A percentile compares a stretch with the other conserved stretches of the same genome.
Evolutionary conservation across 2,113 vertebrate species (phyloP).

Genomic region (Spizaetus ornatus): DNA sequence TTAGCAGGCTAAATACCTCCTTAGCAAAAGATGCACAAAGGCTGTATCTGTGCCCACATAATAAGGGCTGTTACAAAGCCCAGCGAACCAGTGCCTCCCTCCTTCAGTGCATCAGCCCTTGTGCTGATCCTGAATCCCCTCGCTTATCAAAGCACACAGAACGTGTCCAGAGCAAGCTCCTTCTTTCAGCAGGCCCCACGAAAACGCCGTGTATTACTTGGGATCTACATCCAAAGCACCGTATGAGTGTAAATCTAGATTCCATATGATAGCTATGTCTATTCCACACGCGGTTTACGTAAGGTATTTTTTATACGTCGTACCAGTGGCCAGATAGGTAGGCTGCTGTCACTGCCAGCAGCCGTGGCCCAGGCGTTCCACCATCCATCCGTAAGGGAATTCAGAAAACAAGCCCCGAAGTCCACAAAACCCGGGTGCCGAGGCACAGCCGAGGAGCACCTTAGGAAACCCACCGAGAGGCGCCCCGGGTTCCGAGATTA

Average conservation of each 20-base stretch:
- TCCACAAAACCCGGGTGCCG: rapidly evolving
- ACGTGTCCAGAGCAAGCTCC: not conserved
- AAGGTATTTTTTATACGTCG: rapidly evolving
- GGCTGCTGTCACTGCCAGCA: not conserved
- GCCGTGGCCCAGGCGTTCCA: not conserved
- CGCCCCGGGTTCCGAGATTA: not conserved
- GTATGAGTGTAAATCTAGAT: rapidly evolving
- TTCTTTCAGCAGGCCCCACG: not conserved
- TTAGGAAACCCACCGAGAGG: not conserved
- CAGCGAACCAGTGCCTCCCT: not conserved
- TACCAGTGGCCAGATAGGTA: rapidly evolving
- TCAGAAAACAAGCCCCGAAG: rapidly evolving
- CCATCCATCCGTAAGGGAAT: not conserved
- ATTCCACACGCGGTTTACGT: rapidly evolving
- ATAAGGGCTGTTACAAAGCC: not conserved
- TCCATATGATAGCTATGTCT: rapidly evolving
- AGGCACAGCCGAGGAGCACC: not conserved
- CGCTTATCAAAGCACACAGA: not conserved
- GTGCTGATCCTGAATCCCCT: not conserved
- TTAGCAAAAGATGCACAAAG: not conserved
- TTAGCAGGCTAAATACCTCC: not conserved
- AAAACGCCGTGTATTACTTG: rapidly evolving
- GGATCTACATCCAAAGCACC: not conserved
- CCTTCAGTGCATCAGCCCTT: not conserved
- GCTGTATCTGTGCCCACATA: not conserved